Evolutionary conservation across 2,113 vertebrate genomes (phyloP).

Genomic region (Vicugna pacos): DNA sequence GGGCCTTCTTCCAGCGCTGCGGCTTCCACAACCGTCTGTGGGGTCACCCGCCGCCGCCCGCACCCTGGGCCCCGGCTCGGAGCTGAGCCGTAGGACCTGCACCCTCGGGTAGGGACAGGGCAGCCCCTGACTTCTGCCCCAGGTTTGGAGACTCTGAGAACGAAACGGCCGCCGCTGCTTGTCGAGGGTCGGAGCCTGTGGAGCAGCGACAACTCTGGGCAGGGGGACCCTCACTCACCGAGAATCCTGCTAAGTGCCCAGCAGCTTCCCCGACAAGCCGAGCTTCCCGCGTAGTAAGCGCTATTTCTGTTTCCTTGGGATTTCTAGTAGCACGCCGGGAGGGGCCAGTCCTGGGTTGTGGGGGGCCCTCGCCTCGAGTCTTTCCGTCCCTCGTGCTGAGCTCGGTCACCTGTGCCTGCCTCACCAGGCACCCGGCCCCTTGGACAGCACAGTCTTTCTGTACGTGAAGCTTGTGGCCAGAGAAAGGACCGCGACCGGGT

Average conservation of each 20-base stretch:
- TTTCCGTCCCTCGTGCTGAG: not conserved
- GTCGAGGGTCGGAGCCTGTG: not conserved
- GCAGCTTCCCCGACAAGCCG: not conserved
- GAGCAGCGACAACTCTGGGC: not conserved
- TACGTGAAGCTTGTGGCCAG: too few relatives aligned
- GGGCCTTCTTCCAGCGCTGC: fast-evolving
- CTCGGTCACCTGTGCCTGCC: fast-evolving
- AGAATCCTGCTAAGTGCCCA: not conserved
- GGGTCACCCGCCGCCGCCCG: fast-evolving
- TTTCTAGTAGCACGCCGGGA: not conserved
- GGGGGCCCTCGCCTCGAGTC: not conserved
- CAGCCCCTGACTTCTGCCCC: too few relatives aligned
- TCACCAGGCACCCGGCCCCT: not conserved
- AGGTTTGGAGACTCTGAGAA: not conserved
- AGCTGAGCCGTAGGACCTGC: not conserved
- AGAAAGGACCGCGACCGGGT: too few relatives aligned
- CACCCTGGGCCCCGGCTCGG: not conserved
- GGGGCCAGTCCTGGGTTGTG: too few relatives aligned
- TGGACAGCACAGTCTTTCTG: fast-evolving
- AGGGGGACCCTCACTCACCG: fast-evolving
- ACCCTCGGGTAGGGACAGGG: too few relatives aligned
- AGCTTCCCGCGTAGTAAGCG: fast-evolving
- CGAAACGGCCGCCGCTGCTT: not conserved
- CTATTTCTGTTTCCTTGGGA: not conserved
- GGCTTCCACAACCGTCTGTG: too few relatives aligned